Evolutionary conservation across 1,140 invertebrate genomes (phyloP).

Genomic region (Drosophila tani): DNA sequence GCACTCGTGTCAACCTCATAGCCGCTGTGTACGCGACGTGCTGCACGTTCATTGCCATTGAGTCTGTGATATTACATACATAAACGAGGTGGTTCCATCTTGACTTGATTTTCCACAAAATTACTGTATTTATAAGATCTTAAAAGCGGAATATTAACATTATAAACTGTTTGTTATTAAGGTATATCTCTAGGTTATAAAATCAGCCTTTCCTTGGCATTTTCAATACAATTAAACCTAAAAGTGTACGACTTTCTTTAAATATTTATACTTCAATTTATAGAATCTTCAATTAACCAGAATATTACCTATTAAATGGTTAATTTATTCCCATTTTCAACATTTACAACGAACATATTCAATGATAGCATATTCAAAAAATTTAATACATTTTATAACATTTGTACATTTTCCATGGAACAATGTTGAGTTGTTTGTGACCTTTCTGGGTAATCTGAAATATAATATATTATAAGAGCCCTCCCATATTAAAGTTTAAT

Average conservation of each 20-base stretch:
- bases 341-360: too few species aligned
- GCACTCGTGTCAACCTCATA: constrained; percentile 4
- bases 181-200: neutral
- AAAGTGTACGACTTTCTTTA: neutral
- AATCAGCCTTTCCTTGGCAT: neutral
- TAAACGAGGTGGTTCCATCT: neutral
- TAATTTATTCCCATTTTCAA: neutral
- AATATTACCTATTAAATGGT: too few species aligned
- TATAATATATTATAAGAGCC: neutral
- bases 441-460: neutral
- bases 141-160: neutral
- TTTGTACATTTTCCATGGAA: neutral
- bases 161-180: neutral
- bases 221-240: neutral
- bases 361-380: neutral
- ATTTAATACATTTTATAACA: too few species aligned
- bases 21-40: constrained; percentile 6
- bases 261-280: neutral
- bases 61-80: too few species aligned
- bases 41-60: constrained; percentile 9
- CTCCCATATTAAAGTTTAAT: neutral
- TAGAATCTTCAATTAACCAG: neutral
- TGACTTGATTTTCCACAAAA: neutral
- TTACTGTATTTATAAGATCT: neutral
- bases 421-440: neutral